phyloP scores from a whole-genome alignment of 2,113 vertebrate genomes.

The Tringa solitaria region DNA sequence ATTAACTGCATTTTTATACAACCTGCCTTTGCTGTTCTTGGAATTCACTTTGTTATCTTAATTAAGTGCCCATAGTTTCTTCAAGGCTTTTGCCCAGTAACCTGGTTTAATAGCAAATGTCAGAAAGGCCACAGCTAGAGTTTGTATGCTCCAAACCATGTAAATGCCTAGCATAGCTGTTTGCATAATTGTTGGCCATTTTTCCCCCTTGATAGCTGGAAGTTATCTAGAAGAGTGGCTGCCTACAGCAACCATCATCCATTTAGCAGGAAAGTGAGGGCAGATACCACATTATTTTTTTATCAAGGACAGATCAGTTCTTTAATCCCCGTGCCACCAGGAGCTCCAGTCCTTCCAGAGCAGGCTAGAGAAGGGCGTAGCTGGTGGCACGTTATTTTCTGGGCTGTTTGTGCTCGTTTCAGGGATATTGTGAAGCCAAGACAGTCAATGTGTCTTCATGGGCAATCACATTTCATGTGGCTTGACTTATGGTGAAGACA shows the following conservation, averaged over 20 bases:
- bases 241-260: background rate
- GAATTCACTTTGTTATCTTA: background rate
- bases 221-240: background rate
- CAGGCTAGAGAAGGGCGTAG: background rate
- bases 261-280: background rate
- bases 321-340: background rate
- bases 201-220: background rate
- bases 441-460: background rate
- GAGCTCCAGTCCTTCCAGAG: background rate
- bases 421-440: background rate
- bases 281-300: background rate
- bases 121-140: background rate
- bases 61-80: background rate
- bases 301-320: background rate
- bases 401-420: background rate
- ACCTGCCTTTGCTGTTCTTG: background rate
- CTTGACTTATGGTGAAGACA: background rate
- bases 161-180: background rate
- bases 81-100: background rate
- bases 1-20: background rate
- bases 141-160: background rate
- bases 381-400: background rate
- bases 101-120: background rate
- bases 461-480: background rate
- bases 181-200: background rate